A percentile compares a stretch with the other conserved stretches of the same genome.
phyloP scores from a whole-genome alignment of 2,888 invertebrate species.

The Drosophila picticornis region DNA sequence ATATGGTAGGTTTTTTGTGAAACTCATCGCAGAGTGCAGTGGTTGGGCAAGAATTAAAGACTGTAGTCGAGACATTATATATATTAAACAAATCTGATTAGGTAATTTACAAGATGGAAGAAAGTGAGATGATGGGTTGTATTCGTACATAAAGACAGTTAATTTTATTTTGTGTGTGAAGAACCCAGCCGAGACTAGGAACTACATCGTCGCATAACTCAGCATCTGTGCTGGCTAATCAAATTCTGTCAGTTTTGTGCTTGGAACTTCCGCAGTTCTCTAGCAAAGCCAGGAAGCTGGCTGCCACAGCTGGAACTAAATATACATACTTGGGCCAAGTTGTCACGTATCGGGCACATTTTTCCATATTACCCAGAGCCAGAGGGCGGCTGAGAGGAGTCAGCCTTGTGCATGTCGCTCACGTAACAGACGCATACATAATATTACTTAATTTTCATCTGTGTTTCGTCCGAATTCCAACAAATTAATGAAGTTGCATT shows the following conservation, averaged over 20 bases:
- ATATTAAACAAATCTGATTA: neutral
- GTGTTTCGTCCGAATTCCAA: slow-evolving; percentile 22
- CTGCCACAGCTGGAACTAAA: slow-evolving; percentile 44
- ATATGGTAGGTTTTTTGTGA: too few relatives aligned
- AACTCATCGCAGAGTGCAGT: too few relatives aligned
- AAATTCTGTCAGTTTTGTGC: slow-evolving; percentile 51
- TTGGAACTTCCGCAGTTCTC: slow-evolving; percentile 42
- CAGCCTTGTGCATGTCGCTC: slow-evolving; percentile 64
- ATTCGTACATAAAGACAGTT: neutral
- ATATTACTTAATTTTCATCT: slow-evolving; percentile 76
- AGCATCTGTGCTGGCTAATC: slow-evolving; percentile 49
- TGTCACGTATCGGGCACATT: slow-evolving; percentile 78
- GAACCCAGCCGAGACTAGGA: neutral
- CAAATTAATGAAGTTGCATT: slow-evolving; percentile 74
- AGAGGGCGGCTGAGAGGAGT: slow-evolving; percentile 27
- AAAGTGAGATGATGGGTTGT: neutral
- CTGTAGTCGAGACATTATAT: neutral
- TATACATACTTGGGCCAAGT: slow-evolving; percentile 58
- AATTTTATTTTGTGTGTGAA: neutral
- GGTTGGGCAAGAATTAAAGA: neutral
- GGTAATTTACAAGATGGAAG: neutral
- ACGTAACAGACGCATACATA: slow-evolving; percentile 80
- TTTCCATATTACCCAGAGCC: slow-evolving; percentile 70
- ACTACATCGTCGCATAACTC: slow-evolving; percentile 32
- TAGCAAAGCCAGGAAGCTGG: slow-evolving; percentile 1